These are phyloP conservation scores for Meiosimyza platycephala DNA, from an alignment of 2,888 invertebrate species.

Conservation along the genomic window DNA sequence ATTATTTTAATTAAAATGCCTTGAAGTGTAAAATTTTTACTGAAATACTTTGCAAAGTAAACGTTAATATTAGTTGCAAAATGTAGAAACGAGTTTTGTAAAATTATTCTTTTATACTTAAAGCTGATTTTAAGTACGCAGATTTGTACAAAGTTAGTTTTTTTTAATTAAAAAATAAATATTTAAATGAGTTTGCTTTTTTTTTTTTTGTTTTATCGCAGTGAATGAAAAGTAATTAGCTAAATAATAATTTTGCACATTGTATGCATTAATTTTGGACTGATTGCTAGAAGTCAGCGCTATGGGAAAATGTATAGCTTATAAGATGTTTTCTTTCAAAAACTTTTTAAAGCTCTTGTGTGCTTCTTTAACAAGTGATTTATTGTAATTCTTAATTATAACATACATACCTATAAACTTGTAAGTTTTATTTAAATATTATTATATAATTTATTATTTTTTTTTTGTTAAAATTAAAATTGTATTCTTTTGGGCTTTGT, in stretches of 20 bases:
- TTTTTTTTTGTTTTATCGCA: background rate
- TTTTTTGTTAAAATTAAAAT: slow-evolving; percentile 7
- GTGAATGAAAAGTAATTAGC: background rate
- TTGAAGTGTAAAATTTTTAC: slow-evolving; percentile 29
- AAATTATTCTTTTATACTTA: too few species aligned
- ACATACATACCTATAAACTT: slow-evolving; percentile 1
- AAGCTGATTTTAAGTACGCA: too few species aligned
- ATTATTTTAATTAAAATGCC: slow-evolving; percentile 31
- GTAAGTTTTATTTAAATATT: slow-evolving; percentile 22
- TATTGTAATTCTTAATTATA: slow-evolving; percentile 21
- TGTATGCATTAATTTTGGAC: slow-evolving; percentile 11
- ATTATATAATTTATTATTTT: slow-evolving; percentile 33
- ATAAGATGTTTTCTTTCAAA: background rate
- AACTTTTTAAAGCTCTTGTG: slow-evolving; percentile 6
- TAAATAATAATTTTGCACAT: slow-evolving; percentile 6
- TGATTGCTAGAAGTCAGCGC: too few species aligned
- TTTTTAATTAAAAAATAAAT: too few species aligned
- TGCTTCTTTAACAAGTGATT: slow-evolving; percentile 32
- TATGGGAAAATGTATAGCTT: too few species aligned
- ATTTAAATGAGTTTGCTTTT: background rate
- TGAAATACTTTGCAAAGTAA: slow-evolving; percentile 19
- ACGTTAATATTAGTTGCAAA: too few species aligned
- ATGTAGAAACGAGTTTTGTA: too few species aligned
- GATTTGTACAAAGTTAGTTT: too few species aligned
- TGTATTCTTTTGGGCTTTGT: slow-evolving; percentile 21